Base-by-base conservation (phyloP, 2,113 vertebrate genomes). In the Lates calcarifer region DNA sequence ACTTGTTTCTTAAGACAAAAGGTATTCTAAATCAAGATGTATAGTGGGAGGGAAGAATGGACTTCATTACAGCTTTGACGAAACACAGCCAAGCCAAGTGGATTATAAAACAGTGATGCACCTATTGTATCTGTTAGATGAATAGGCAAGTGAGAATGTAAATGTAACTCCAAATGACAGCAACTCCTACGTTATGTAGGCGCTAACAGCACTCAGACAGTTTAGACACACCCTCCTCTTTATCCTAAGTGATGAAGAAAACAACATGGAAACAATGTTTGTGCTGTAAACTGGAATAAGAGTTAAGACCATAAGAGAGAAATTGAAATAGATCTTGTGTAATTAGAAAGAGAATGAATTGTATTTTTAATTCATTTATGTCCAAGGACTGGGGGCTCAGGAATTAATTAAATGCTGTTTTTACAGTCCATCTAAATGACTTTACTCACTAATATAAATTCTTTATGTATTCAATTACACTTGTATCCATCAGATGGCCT, bases 401-500 rank as follows among this genome's bases (percentile, higher is more conserved):
- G 26, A 37, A 29, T 56, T 39, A 33, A 73, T 66, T 31, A 55
- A 65, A 58, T 18, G 6, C 41, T n/a, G 17, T 58, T 77, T 76
- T 77, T 65, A 24, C 20, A 47, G 9, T 47, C 28, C 3, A 8
- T 41, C 41, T 20, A 65, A 66, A 58, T 58, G 14, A 66, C 56
- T 65, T 31, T 17, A 28, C 22, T 62, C 56, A 29, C 55, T 5
- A 37, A 26, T 67, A 31, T 67, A 26, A 67, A 68, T 74, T 43
- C n/a, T 68, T 74, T 47, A 79, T 79, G 49, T 37, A 39, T 74
- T 78, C 64, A 39, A 64, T 51, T 69, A 63, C 33, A 67, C 39
- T 24, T 26, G n/a, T 29, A 24, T 68, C 41, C 31, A 69, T 74
- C 57, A 64, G 24, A 56, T 5, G 8, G 24, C n/a, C n/a, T 17